phyloP scores from a whole-genome alignment of 2,113 vertebrate genomes.

The Pomatostomus ruficeps region DNA sequence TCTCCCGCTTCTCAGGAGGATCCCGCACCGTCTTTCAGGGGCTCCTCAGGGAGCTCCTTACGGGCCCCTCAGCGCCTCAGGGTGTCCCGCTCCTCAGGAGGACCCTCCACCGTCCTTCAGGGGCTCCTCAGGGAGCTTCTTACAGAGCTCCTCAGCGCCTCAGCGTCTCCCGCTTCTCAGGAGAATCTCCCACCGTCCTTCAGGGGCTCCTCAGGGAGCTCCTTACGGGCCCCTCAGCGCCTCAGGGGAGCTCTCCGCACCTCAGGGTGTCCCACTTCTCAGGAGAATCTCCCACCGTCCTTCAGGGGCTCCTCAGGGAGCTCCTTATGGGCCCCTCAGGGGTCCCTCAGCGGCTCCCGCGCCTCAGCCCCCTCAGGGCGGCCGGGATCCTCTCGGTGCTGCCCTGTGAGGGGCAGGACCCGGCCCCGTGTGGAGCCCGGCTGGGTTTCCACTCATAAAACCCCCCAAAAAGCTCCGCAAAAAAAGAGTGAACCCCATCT shows the following conservation, averaged over 20 bases:
- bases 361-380: not conserved
- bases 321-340: not conserved
- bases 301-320: too few species aligned
- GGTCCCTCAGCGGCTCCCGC: not conserved
- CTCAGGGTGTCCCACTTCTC: not conserved
- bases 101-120: not conserved
- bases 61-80: not conserved
- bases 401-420: not conserved
- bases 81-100: not conserved
- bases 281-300: too few species aligned
- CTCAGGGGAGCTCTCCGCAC: too few species aligned
- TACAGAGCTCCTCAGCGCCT: not conserved
- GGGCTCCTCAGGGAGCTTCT: too few species aligned
- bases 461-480: rapidly evolving
- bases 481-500: rapidly evolving
- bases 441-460: not conserved
- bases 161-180: not conserved
- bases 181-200: too few species aligned
- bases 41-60: too few species aligned
- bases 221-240: not conserved
- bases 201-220: too few species aligned
- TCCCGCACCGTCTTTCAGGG: too few species aligned
- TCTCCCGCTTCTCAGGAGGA: not conserved
- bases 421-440: rapidly evolving
- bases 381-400: not conserved